phyloP scores from a whole-genome alignment of 2,888 invertebrate species.

The Apoda limacodes region DNA sequence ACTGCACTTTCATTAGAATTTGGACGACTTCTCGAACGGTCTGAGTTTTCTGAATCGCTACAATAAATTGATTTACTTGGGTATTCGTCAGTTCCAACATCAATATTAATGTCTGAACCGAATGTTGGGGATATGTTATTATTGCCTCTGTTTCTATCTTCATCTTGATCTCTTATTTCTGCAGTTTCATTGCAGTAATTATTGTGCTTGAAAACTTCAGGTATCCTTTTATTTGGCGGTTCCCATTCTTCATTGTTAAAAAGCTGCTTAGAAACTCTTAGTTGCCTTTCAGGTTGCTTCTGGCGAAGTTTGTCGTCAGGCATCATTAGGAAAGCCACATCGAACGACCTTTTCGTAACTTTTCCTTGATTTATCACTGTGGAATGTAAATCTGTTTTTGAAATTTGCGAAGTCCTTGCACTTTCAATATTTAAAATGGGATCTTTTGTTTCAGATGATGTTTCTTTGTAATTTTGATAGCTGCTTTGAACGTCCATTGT shows the following conservation, averaged over 20 bases:
- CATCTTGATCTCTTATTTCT: conserved; percentile 51
- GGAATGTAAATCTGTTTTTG: conserved; percentile 48
- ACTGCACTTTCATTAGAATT: conserved; percentile 68
- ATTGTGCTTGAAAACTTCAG: conserved; percentile 56
- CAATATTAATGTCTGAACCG: conserved; percentile 61
- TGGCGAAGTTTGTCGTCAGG: conserved; percentile 85
- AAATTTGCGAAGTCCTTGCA: conserved; percentile 57
- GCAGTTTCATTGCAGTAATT: conserved; percentile 49
- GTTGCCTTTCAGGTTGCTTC: conserved; percentile 69
- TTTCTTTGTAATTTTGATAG: conserved; percentile 60
- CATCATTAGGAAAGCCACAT: conserved; percentile 90
- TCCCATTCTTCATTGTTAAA: conserved; percentile 62
- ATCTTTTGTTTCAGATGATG: conserved; percentile 59
- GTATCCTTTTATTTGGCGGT: conserved; percentile 46
- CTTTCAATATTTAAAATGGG: conserved; percentile 54
- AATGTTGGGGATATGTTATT: conserved; percentile 61
- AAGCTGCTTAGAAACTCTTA: conserved; percentile 61
- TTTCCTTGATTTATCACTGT: conserved; percentile 43
- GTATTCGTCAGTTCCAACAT: conserved; percentile 64
- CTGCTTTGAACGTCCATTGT: conserved; percentile 77
- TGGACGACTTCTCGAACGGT: conserved; percentile 58
- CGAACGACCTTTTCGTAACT: conserved; percentile 83
- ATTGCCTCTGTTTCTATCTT: conserved; percentile 48
- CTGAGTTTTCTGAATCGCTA: conserved; percentile 64
- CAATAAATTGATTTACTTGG: conserved; percentile 58